Base-by-base conservation (phyloP, 1,140 invertebrate genomes). In the Cotesia typhae region DNA sequence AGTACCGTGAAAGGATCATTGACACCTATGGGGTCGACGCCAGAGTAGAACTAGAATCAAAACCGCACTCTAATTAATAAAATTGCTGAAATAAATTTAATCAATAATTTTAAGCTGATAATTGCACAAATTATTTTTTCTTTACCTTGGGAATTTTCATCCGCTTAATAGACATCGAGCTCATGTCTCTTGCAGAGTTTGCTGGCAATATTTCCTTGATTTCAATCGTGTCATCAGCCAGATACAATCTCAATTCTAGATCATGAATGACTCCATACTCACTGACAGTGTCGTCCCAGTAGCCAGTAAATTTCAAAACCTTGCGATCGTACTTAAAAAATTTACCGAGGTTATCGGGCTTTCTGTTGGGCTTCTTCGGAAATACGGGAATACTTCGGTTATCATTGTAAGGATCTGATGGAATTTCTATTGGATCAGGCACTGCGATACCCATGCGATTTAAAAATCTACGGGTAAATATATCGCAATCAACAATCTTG, bases 211-310 rank as follows among this genome's bases (percentile, higher is more conserved):
- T 89, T 87, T 94, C 95, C 74, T 94, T 92, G 4, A 98, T 92
- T 82, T 98, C 95, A 14, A 98, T 92, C 0, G 95, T 97, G 80
- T 96, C 93, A 82, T 98, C 95, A 0, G 92, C 90, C 10, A 98
- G 86, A 84, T 94, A 97, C 83, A 95, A 98, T 82, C 91, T 89
- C 4, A 96, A 86, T 77, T 94, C 91, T 3, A 95, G 83, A 76
- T 93, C 85, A 75, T 95, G 91, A n/a, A 95, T 79, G 41, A 90
- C 88, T 41, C 95, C 92, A 82, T 91, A 91, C 78, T 92, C 89
- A 38, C 88, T 91, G 3, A 91, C 88, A 6, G 91, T 88, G 81
- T 98, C 95, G 81, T 98, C 95, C 96, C 96, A 98, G 76, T 95
- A 95, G 35, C 92, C 95, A 77, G 91, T 92, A 82, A 98, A 98